These are phyloP conservation scores for Drosophila kepulauana DNA, from an alignment of 1,140 invertebrate genomes.

Conservation along the genomic window DNA sequence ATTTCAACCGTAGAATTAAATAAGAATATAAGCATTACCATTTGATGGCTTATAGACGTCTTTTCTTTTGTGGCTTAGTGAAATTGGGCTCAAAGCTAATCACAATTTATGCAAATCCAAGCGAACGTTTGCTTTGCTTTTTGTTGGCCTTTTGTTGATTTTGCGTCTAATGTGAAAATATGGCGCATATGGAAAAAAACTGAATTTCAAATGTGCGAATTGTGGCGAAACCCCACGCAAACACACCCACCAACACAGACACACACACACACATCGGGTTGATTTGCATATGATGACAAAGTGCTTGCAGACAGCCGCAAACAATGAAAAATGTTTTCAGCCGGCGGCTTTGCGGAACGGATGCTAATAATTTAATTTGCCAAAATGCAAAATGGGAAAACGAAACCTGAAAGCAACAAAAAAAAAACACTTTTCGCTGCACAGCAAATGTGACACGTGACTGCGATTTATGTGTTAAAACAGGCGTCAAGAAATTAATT, in stretches of 20 bases:
- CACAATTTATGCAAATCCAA: conserved; percentile 77
- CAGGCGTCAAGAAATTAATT: conserved; percentile 63
- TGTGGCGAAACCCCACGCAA: conserved; percentile 25
- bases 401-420: background rate
- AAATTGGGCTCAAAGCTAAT: conserved; percentile 45
- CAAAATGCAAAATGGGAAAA: conserved; percentile 47
- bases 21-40: background rate
- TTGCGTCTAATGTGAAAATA: conserved; percentile 72
- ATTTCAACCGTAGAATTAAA: too few relatives aligned
- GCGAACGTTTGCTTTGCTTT: conserved; percentile 16
- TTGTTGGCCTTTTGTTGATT: conserved; percentile 58
- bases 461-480: conserved; percentile 72
- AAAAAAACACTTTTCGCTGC: conserved; percentile 39
- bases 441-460: conserved; percentile 60
- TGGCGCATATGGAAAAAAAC: conserved; percentile 72
- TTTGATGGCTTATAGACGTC: background rate
- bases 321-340: conserved; percentile 78
- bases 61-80: conserved; percentile 6
- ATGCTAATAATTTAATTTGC: conserved; percentile 62
- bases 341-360: conserved; percentile 49
- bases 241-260: conserved; percentile 11
- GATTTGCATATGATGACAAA: conserved; percentile 74
- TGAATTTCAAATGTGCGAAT: conserved; percentile 75
- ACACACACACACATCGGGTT: conserved; percentile 22
- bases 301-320: conserved; percentile 77